Evolutionary conservation across 1,140 invertebrate genomes (phyloP).

Genomic region (Platyscapa corneri): DNA sequence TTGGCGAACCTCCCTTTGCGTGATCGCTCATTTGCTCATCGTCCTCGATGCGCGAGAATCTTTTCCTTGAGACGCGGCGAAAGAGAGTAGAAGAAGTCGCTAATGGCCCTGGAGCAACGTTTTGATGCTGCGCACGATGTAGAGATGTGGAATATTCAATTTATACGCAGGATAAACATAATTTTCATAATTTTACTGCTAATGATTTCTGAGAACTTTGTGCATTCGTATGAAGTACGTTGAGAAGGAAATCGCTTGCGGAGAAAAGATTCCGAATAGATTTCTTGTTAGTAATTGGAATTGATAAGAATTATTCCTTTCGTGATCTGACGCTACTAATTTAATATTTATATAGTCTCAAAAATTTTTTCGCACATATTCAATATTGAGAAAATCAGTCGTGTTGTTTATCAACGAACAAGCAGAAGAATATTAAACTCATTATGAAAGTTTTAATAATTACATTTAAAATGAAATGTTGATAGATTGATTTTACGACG

Average conservation of each 20-base stretch:
- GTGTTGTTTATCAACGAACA: too few relatives aligned
- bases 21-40: slow-evolving; percentile 35
- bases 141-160: slow-evolving; percentile 28
- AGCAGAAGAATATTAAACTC: too few relatives aligned
- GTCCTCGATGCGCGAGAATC: slow-evolving; percentile 21
- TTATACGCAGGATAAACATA: not conserved
- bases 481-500: not conserved
- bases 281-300: not conserved
- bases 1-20: not conserved
- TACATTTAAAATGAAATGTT: not conserved
- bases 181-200: slow-evolving; percentile 34
- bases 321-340: too few relatives aligned
- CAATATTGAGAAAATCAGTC: too few relatives aligned
- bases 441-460: not conserved
- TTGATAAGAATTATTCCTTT: too few relatives aligned
- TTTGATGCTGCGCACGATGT: not conserved
- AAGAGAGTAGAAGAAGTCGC: slow-evolving; percentile 1
- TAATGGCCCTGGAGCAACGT: slow-evolving; percentile 46
- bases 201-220: slow-evolving; percentile 4
- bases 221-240: not conserved
- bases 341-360: too few relatives aligned
- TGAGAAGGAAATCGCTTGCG: not conserved
- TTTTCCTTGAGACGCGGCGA: not conserved
- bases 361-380: too few relatives aligned
- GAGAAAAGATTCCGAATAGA: not conserved